phyloP scores from a whole-genome alignment of 2,888 invertebrate species.

The Synanthedon formicaeformis region DNA sequence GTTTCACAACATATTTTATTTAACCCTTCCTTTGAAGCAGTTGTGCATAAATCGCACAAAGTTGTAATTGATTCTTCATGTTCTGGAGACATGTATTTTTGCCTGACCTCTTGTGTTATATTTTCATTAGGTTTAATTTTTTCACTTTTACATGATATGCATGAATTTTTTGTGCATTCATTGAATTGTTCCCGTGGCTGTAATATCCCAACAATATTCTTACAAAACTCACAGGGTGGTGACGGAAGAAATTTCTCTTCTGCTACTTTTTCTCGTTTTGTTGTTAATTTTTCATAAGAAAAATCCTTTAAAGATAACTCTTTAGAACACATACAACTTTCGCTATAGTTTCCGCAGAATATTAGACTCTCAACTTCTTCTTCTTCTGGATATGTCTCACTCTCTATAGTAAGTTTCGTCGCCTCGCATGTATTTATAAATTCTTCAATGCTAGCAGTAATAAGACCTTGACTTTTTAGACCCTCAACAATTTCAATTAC shows the following conservation, averaged over 20 bases:
- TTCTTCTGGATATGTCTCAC: background rate
- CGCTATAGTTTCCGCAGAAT: background rate
- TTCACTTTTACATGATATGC: too few species aligned
- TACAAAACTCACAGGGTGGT: background rate
- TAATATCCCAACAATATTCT: too few species aligned
- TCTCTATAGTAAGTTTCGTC: conserved; percentile 16
- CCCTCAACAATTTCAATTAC: conserved; percentile 18
- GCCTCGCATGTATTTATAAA: conserved; percentile 18
- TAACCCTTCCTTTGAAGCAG: background rate
- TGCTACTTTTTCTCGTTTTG: background rate
- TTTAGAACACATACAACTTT: background rate
- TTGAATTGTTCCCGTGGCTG: too few species aligned
- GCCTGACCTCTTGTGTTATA: background rate
- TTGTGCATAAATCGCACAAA: background rate
- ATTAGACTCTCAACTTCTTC: background rate
- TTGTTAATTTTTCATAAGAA: background rate
- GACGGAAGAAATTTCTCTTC: background rate
- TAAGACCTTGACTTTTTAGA: conserved; percentile 17
- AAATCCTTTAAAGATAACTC: background rate
- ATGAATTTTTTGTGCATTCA: too few species aligned
- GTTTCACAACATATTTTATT: too few species aligned
- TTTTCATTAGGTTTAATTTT: too few species aligned
- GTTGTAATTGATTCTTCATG: background rate
- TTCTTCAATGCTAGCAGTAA: conserved; percentile 16
- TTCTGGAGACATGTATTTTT: background rate